phyloP scores from a whole-genome alignment of 1,140 invertebrate genomes.

The Macrocentrus cingulum region DNA sequence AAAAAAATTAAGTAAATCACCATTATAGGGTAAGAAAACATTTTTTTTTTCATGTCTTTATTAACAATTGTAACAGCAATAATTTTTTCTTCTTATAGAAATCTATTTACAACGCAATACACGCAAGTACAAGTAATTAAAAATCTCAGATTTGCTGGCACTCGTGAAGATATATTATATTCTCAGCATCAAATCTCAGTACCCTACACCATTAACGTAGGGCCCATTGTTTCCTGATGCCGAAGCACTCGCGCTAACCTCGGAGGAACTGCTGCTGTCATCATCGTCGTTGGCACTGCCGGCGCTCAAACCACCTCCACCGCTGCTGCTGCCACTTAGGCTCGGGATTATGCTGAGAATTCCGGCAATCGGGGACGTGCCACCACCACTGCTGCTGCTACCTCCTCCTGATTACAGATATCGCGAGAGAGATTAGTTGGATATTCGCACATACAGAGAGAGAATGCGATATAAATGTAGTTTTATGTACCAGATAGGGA shows the following conservation, averaged over 20 bases:
- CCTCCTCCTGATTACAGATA: conserved; percentile 2
- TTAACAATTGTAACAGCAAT: neutral
- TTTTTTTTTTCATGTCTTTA: neutral
- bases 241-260: conserved; percentile 38
- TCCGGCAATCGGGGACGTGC: conserved; percentile 3
- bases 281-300: conserved; percentile 47
- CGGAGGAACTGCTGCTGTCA: neutral
- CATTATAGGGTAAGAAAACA: no score
- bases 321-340: conserved; percentile 33
- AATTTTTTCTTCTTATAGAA: neutral
- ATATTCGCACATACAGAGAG: no score
- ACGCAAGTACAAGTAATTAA: no score
- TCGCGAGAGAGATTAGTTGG: no score
- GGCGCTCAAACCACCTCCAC: conserved; percentile 58
- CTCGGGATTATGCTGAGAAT: conserved; percentile 33
- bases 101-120: no score
- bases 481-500: no score
- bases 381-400: conserved; percentile 11
- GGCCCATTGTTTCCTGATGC: conserved; percentile 44
- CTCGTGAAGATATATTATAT: no score
- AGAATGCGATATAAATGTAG: no score
- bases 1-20: no score
- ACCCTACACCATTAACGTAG: conserved; percentile 45
- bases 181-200: conserved; percentile 50
- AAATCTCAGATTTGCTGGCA: no score